Percentiles rank a stretch among this genome's conserved stretches.
Conservation (phyloP, 1,140 invertebrate genomes). For the Lepidurus packardi region DNA sequence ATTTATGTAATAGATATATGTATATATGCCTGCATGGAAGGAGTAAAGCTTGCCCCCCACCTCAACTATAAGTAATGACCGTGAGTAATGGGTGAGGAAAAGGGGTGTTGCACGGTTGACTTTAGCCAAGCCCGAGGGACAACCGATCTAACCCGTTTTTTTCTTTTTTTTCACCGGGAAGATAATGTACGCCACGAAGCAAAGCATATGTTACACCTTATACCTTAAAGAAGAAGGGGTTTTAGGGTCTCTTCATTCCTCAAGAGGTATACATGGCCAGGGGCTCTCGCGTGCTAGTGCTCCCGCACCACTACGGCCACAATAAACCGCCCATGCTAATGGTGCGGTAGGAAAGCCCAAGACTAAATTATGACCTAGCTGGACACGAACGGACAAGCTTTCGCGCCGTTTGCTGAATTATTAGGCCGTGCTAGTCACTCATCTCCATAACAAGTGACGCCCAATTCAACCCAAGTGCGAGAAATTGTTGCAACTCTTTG, state of each 20-base stretch:
- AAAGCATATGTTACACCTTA: background rate
- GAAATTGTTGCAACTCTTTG: background rate
- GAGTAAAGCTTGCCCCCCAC: background rate
- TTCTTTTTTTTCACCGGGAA: background rate
- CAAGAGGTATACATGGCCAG: background rate
- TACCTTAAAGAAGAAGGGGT: background rate
- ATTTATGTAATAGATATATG: background rate
- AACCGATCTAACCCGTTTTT: constrained; percentile 9
- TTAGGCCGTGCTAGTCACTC: background rate
- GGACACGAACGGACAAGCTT: constrained; percentile 15
- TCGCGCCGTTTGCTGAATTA: constrained; percentile 7
- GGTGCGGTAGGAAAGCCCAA: background rate
- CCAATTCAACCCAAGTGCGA: background rate
- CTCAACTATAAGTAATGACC: background rate
- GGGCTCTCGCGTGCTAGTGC: background rate
- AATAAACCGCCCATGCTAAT: constrained; percentile 17
- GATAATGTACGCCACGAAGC: background rate
- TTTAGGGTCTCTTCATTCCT: background rate
- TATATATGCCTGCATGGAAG: background rate
- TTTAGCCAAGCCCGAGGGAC: background rate
- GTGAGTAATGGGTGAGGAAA: background rate
- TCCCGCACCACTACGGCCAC: constrained; percentile 16
- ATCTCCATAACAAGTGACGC: background rate
- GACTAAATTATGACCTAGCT: constrained; percentile 16
- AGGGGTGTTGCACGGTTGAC: constrained; percentile 13